Percentiles rank a stretch among this genome's conserved stretches.
These are phyloP conservation scores for Enteromius argenteus DNA, from an alignment of 2,797 vertebrate genomes.

Conservation along the genomic window DNA sequence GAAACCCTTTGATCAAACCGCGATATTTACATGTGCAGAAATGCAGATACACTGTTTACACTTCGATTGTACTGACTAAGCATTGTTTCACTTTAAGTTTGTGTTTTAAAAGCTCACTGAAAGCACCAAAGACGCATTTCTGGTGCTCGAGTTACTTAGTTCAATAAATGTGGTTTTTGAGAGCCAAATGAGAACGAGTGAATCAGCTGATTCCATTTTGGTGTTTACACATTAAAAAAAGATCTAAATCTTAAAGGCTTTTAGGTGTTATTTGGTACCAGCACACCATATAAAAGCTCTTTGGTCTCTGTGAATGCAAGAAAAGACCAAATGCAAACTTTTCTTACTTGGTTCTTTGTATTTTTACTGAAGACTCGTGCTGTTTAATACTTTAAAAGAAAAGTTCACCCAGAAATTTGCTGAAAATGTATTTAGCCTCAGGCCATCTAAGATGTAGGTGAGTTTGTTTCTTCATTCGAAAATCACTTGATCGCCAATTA, in stretches of 20 bases:
- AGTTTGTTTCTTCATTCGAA: neutral
- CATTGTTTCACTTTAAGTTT: neutral
- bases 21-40: conserved; percentile 19
- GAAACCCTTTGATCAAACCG: conserved; percentile 35
- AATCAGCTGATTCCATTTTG: neutral
- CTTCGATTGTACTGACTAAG: neutral
- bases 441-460: neutral
- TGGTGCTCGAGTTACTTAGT: conserved; percentile 2
- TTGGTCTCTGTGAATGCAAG: neutral
- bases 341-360: neutral
- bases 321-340: neutral
- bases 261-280: neutral
- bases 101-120: neutral
- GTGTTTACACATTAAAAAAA: neutral
- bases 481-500: neutral
- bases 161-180: conserved; percentile 4
- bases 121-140: neutral
- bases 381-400: neutral
- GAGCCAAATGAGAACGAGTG: neutral
- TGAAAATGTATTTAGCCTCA: neutral
- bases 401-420: neutral
- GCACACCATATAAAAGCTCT: neutral
- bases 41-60: conserved; percentile 20
- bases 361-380: neutral
- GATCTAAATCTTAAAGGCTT: neutral